Evolutionary conservation across 2,888 invertebrate genomes (phyloP).

Genomic region (Parascotia fuliginaria): DNA sequence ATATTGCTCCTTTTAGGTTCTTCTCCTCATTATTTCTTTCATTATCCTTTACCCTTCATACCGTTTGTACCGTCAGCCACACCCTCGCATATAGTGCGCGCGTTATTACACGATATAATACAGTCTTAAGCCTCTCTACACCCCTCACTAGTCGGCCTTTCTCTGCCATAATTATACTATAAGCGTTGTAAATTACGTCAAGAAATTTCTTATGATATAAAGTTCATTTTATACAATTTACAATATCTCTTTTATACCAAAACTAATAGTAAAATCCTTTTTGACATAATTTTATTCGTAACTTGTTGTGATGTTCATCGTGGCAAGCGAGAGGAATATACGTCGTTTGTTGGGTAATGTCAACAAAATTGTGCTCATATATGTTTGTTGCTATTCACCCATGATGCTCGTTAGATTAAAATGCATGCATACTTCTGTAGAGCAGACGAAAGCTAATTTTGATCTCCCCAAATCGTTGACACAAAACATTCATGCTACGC

Average conservation of each 20-base stretch:
- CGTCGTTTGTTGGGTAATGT: slow-evolving; percentile 28
- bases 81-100: slow-evolving; percentile 28
- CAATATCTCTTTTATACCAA: slow-evolving; percentile 11
- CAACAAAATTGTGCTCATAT: slow-evolving; percentile 25
- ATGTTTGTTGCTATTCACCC: slow-evolving; percentile 14
- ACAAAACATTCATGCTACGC: slow-evolving; percentile 38
- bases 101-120: slow-evolving; percentile 42
- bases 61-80: slow-evolving; percentile 16
- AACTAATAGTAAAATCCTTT: slow-evolving; percentile 34
- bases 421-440: slow-evolving; percentile 26
- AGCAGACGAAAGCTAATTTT: slow-evolving; percentile 43
- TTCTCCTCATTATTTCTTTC: slow-evolving; percentile 49
- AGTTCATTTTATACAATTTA: slow-evolving; percentile 39
- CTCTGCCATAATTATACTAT: slow-evolving; percentile 42
- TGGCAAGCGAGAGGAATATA: slow-evolving; percentile 11
- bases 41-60: slow-evolving; percentile 38
- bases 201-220: slow-evolving; percentile 44
- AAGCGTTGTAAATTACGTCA: slow-evolving; percentile 47
- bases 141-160: slow-evolving; percentile 40
- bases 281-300: slow-evolving; percentile 30
- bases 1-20: slow-evolving; percentile 43
- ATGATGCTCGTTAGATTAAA: slow-evolving; percentile 40
- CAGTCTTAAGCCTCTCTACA: slow-evolving; percentile 37
- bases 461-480: slow-evolving; percentile 35
- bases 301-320: slow-evolving; percentile 28